Evolutionary conservation across 2,113 vertebrate genomes (phyloP).

Genomic region (Ploceus nigricollis): DNA sequence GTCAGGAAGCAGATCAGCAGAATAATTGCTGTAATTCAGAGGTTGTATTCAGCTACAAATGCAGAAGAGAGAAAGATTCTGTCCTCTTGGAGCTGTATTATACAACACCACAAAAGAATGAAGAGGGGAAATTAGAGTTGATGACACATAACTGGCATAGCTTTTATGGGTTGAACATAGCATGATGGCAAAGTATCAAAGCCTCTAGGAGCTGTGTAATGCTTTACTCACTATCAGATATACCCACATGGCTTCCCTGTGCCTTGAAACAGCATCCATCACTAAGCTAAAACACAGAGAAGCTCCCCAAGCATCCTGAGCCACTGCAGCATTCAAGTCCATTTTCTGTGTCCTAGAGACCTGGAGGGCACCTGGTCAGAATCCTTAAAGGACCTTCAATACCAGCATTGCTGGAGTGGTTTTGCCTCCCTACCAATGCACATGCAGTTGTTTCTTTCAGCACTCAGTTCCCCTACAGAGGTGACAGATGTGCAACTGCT

Average conservation of each 20-base stretch:
- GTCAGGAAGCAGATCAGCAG: not conserved
- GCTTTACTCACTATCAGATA: slow-evolving; percentile 11
- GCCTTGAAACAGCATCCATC: not conserved
- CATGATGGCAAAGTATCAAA: not conserved
- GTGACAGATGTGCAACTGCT: not conserved
- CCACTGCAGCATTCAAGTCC: not conserved
- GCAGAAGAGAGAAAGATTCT: not conserved
- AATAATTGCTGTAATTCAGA: not conserved
- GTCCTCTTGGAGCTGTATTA: not conserved
- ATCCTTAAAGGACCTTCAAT: not conserved
- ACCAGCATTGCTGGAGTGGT: not conserved
- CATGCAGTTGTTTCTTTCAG: not conserved
- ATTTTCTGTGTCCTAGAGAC: not conserved
- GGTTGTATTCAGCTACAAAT: not conserved
- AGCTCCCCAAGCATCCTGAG: not conserved
- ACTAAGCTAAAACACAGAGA: not conserved
- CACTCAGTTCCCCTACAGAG: not conserved
- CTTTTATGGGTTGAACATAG: not conserved
- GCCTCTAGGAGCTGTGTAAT: not conserved
- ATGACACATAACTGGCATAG: not conserved
- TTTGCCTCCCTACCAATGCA: not conserved
- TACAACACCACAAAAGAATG: not conserved
- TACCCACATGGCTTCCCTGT: not conserved
- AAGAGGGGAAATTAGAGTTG: not conserved
- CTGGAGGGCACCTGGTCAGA: not conserved